Percentiles rank a stretch among this genome's conserved stretches.
These are phyloP conservation scores for Leucosticte australis DNA, from an alignment of 2,113 vertebrate species.

Conservation along the genomic window DNA sequence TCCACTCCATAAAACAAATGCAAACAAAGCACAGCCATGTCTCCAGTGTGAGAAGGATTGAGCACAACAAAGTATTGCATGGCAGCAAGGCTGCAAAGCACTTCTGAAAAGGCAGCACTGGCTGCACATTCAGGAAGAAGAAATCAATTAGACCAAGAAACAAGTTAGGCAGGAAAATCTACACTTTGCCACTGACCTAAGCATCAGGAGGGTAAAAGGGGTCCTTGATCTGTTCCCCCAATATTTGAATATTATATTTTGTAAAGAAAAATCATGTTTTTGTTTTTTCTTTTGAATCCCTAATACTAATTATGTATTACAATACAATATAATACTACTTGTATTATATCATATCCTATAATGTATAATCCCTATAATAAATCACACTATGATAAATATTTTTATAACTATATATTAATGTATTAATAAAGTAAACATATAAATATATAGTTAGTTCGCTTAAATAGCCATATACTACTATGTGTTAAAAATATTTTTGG, in stretches of 20 bases:
- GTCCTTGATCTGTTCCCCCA: not conserved
- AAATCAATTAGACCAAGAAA: not conserved
- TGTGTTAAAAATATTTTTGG: not conserved
- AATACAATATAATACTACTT: not conserved
- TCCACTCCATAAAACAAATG: not conserved
- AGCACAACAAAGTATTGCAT: not conserved
- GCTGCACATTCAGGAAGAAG: not conserved
- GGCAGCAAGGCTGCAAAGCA: not conserved
- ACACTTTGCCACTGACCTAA: not conserved
- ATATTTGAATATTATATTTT: not conserved
- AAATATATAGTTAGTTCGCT: not conserved
- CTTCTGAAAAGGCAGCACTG: not conserved
- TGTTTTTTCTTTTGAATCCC: not conserved
- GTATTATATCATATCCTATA: too few species aligned
- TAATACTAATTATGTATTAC: not conserved
- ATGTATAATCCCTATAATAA: not conserved
- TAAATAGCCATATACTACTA: not conserved
- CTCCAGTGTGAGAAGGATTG: not conserved
- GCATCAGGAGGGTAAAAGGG: not conserved
- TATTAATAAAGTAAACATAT: not conserved
- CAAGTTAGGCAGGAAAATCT: not conserved
- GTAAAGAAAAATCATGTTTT: not conserved
- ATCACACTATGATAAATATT: not conserved
- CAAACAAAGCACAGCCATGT: not conserved
- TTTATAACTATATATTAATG: not conserved